Evolutionary conservation across 2,797 vertebrate genomes (phyloP).

Genomic region (Hoplostethus mediterraneus): DNA sequence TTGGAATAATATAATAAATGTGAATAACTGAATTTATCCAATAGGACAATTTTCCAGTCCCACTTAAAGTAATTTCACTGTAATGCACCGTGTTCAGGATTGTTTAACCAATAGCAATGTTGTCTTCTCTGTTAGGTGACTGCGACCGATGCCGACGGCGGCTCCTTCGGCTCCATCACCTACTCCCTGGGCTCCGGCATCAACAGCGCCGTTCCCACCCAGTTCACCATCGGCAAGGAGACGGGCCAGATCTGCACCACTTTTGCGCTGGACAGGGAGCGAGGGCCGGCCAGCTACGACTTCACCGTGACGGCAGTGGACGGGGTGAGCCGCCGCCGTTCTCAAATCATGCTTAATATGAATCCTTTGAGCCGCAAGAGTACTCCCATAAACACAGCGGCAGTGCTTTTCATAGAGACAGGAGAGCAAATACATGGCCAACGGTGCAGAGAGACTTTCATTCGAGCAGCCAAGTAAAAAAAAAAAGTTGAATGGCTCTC

Average conservation of each 20-base stretch:
- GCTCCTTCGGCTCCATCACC: conserved; percentile 89
- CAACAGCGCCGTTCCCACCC: conserved; percentile 82
- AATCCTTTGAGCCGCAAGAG: conserved; percentile 61
- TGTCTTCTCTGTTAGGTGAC: conserved; percentile 86
- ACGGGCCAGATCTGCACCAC: conserved; percentile 93
- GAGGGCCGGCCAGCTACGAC: conserved; percentile 89
- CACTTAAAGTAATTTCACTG: conserved; percentile 18
- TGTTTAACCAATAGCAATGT: conserved; percentile 42
- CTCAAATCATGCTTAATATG: conserved; percentile 68
- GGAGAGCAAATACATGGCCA: conserved; percentile 56
- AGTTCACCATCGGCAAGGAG: conserved; percentile 90
- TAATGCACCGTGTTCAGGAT: conserved; percentile 19
- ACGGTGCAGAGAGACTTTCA: conserved; percentile 54
- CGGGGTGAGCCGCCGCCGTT: conserved; percentile 87
- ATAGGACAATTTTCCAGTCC: conserved; percentile 26
- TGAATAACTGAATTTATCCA: conserved; percentile 44
- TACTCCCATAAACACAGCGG: conserved; percentile 70
- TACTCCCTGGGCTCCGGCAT: conserved; percentile 93
- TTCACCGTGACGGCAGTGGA: conserved; percentile 94
- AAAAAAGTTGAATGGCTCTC: conserved; percentile 59
- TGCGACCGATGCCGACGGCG: conserved; percentile 93
- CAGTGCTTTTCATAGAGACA: conserved; percentile 56
- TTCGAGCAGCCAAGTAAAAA: conserved; percentile 59
- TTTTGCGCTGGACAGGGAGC: conserved; percentile 90
- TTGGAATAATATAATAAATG: conserved; percentile 35